phyloP scores from a whole-genome alignment of 2,888 invertebrate genomes.

The Baccha elongata region DNA sequence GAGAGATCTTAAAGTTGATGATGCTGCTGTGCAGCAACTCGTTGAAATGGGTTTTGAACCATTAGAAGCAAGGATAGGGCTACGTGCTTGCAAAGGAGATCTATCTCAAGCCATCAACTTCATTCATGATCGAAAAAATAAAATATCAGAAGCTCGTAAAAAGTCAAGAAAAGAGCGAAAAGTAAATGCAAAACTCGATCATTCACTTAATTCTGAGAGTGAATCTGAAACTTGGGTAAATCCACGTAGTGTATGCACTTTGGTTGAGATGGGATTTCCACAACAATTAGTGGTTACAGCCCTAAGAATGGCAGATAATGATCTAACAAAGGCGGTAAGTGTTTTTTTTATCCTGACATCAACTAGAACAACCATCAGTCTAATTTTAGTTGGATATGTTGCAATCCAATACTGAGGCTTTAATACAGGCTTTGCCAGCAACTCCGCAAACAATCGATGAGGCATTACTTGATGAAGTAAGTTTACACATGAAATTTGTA shows the following conservation, averaged over 20 bases:
- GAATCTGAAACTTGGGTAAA: slow-evolving; percentile 78
- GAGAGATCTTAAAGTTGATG: slow-evolving; percentile 85
- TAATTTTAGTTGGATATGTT: slow-evolving; percentile 78
- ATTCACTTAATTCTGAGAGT: slow-evolving; percentile 49
- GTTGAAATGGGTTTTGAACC: slow-evolving; percentile 87
- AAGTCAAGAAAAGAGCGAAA: slow-evolving; percentile 83
- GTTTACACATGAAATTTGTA: slow-evolving; percentile 62
- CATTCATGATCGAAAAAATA: slow-evolving; percentile 84
- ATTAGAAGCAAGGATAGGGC: slow-evolving; percentile 87
- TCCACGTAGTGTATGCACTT: slow-evolving; percentile 81
- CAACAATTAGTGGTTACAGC: slow-evolving; percentile 85
- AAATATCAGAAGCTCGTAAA: slow-evolving; percentile 83
- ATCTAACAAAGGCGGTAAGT: slow-evolving; percentile 86
- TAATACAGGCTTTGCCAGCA: slow-evolving; percentile 75
- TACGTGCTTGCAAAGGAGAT: slow-evolving; percentile 85
- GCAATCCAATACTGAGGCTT: slow-evolving; percentile 76
- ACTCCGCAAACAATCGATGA: slow-evolving; percentile 68
- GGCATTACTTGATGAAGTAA: slow-evolving; percentile 75
- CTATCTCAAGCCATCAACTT: slow-evolving; percentile 86
- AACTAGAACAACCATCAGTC: not conserved
- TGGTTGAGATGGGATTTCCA: slow-evolving; percentile 88
- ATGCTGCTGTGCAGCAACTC: slow-evolving; percentile 83
- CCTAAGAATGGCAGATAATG: slow-evolving; percentile 87
- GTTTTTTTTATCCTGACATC: slow-evolving; percentile 75
- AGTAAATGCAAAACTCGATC: slow-evolving; percentile 77